These are phyloP conservation scores for Ooceraea biroi DNA, from an alignment of 1,140 invertebrate species.

Conservation along the genomic window DNA sequence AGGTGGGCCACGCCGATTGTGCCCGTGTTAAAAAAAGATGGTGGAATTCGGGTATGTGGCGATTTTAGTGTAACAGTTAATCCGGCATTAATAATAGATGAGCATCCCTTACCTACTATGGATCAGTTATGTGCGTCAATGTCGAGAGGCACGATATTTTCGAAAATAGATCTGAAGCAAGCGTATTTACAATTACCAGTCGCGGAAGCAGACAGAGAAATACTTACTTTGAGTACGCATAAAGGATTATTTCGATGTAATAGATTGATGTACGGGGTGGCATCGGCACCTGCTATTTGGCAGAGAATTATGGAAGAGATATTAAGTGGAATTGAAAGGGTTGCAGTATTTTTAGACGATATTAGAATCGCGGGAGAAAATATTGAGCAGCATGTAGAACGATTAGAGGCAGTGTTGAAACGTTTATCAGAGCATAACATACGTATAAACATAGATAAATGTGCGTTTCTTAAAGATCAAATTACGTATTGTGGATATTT, in stretches of 20 bases:
- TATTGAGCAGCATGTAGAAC: not conserved
- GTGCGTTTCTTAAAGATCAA: not conserved
- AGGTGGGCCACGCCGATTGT: too few species aligned
- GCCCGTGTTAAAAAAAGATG: constrained; percentile 33
- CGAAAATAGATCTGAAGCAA: constrained; percentile 49
- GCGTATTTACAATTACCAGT: constrained; percentile 60
- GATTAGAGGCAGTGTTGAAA: not conserved
- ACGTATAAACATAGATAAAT: not conserved
- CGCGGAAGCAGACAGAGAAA: not conserved
- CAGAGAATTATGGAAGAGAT: constrained; percentile 22
- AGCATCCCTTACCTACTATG: constrained; percentile 28
- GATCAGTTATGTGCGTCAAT: constrained; percentile 2
- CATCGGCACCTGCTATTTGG: constrained; percentile 23
- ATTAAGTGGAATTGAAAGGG: constrained; percentile 3
- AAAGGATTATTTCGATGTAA: constrained; percentile 46
- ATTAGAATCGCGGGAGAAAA: not conserved
- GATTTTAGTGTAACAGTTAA: constrained; percentile 48
- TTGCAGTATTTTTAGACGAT: constrained; percentile 23
- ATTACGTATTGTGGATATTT: not conserved
- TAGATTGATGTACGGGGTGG: constrained; percentile 21
- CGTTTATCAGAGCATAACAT: not conserved
- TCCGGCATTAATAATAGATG: constrained; percentile 1
- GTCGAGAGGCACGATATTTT: constrained; percentile 14
- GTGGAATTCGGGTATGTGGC: constrained; percentile 26
- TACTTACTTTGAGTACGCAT: constrained; percentile 58